phyloP scores from a whole-genome alignment of 2,797 vertebrate genomes.

The Cossypha heuglini region DNA sequence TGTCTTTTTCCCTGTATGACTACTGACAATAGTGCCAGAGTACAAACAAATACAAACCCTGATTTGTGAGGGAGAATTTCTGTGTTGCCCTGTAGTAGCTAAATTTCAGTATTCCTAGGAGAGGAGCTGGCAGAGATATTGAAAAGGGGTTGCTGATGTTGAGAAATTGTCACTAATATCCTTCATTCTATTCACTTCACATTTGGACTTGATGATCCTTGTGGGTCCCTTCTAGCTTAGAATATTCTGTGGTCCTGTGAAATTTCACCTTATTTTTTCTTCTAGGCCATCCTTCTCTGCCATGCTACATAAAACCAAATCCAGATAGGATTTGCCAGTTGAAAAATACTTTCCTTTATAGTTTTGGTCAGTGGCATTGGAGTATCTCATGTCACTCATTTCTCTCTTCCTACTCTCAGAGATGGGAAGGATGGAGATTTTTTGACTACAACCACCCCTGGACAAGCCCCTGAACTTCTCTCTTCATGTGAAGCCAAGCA shows the following conservation, averaged over 20 bases:
- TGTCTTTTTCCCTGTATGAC: neutral
- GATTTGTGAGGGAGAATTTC: neutral
- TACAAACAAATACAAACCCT: neutral
- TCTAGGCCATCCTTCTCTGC: neutral
- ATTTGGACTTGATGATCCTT: neutral
- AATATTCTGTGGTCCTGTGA: neutral
- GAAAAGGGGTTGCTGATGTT: neutral
- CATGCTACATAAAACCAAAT: neutral
- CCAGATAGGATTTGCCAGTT: neutral
- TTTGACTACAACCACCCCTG: neutral
- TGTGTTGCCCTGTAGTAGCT: neutral
- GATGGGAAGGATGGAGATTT: neutral
- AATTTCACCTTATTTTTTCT: neutral
- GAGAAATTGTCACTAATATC: neutral
- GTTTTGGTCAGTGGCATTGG: neutral
- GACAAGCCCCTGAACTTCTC: neutral
- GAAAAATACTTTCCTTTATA: neutral
- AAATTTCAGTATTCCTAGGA: neutral
- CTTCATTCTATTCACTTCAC: neutral
- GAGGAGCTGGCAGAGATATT: neutral
- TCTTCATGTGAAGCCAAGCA: neutral
- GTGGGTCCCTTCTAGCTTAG: neutral
- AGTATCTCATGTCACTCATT: neutral
- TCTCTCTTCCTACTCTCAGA: neutral
- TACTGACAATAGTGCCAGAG: neutral